A percentile compares a stretch with the other conserved stretches of the same genome.
phyloP scores from a whole-genome alignment of 2,888 invertebrate genomes.

The Drosophila mimetica region DNA sequence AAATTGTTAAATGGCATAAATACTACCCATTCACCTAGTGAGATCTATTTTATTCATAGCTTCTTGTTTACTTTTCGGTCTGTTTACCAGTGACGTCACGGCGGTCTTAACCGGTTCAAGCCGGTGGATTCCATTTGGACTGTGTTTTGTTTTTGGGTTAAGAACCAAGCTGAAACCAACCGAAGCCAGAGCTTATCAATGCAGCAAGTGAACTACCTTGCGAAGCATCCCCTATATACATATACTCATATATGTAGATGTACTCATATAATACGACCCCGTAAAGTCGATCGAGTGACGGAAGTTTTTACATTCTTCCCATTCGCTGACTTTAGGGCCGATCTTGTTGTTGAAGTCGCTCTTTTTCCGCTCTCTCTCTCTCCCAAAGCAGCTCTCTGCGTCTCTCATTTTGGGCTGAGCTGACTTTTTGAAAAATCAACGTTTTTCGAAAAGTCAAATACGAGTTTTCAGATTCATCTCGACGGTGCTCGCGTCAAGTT shows the following conservation, averaged over 20 bases:
- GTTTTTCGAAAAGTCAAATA: conserved; percentile 65
- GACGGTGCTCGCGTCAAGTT: conserved; percentile 72
- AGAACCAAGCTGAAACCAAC: conserved; percentile 34
- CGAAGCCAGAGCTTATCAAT: conserved; percentile 44
- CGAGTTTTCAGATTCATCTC: conserved; percentile 79
- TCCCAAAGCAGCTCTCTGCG: conserved; percentile 11
- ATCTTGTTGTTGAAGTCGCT: conserved; percentile 21
- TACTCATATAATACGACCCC: conserved; percentile 12
- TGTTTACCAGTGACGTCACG: conserved; percentile 22
- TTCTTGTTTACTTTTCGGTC: conserved; percentile 9
- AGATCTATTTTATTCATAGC: not conserved
- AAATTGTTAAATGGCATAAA: not conserved
- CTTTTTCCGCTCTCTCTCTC: conserved; percentile 1
- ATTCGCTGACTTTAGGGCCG: conserved; percentile 25
- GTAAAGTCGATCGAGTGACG: conserved; percentile 31
- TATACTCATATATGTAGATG: not conserved
- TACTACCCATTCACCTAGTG: not conserved
- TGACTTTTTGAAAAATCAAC: conserved; percentile 67
- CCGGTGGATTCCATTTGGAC: conserved; percentile 30
- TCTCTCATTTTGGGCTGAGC: conserved; percentile 20
- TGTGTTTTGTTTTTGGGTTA: conserved; percentile 27
- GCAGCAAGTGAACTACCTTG: conserved; percentile 33
- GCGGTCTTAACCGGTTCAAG: conserved; percentile 33
- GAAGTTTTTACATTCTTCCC: conserved; percentile 42
- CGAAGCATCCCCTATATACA: conserved; percentile 8